Evolutionary conservation across 2,888 invertebrate species (phyloP).

Genomic region (Tanypteryx hageni): DNA sequence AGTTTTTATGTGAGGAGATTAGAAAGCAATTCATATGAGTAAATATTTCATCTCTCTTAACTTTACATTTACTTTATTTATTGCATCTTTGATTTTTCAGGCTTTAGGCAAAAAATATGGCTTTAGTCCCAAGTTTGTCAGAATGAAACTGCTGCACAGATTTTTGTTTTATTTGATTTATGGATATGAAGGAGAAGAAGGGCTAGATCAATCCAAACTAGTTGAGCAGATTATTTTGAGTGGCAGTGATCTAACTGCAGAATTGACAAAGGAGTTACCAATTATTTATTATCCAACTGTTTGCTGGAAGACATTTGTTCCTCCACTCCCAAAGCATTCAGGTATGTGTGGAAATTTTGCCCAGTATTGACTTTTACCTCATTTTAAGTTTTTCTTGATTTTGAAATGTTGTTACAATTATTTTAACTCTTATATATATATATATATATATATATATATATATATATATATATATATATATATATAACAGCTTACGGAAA

Average conservation of each 20-base stretch:
- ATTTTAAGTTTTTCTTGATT: too few relatives aligned
- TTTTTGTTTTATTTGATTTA: constrained; percentile 84
- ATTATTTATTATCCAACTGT: constrained; percentile 77
- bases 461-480: too few relatives aligned
- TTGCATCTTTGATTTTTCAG: constrained; percentile 68
- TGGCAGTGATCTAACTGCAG: constrained; percentile 71
- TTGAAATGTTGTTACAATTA: too few relatives aligned
- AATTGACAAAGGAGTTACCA: constrained; percentile 75
- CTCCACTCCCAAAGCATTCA: constrained; percentile 80
- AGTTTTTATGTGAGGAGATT: too few relatives aligned
- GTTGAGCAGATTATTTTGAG: constrained; percentile 26
- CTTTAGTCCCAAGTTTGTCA: constrained; percentile 81
- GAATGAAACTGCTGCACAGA: constrained; percentile 82
- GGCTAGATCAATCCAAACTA: constrained; percentile 68
- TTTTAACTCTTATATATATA: too few relatives aligned
- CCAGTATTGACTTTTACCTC: too few relatives aligned
- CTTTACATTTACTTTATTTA: background rate
- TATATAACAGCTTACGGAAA: too few relatives aligned
- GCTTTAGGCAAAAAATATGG: constrained; percentile 75
- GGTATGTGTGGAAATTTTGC: constrained; percentile 71
- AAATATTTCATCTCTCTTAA: too few relatives aligned
- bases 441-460: too few relatives aligned
- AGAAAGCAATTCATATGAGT: too few relatives aligned
- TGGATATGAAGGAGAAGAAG: constrained; percentile 75
- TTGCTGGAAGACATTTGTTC: constrained; percentile 85